Conservation (phyloP, 2,888 invertebrate species). For the Sinopyrophorus schimmeli region DNA sequence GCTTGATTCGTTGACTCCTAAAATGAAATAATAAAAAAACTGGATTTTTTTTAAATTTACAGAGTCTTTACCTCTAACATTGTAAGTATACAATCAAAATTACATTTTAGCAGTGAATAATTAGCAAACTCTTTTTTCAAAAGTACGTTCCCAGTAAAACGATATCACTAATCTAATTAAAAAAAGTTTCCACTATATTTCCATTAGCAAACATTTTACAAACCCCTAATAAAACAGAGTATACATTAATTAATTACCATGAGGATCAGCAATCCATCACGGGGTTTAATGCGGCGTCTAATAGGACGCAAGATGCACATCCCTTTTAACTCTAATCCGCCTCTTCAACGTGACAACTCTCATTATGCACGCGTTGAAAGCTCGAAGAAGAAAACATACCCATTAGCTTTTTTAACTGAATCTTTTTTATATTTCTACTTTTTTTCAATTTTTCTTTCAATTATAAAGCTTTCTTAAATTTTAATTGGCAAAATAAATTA, state of each 20-base stretch:
- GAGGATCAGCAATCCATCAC: slow-evolving; percentile 49
- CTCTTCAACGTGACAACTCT: slow-evolving; percentile 28
- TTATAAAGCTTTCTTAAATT: no score
- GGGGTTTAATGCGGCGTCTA: slow-evolving; percentile 44
- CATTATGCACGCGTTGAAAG: slow-evolving; percentile 27
- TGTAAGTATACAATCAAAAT: no score
- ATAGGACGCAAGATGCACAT: slow-evolving; percentile 34
- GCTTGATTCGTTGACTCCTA: no score
- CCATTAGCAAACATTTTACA: slow-evolving; percentile 18
- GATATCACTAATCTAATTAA: no score
- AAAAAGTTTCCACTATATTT: no score
- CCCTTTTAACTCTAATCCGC: slow-evolving; percentile 32
- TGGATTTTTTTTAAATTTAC: no score
- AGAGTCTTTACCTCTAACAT: no score
- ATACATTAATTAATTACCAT: slow-evolving; percentile 48
- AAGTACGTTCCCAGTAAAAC: no score
- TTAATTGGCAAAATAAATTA: not conserved
- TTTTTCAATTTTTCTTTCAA: not conserved
- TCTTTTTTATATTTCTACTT: not conserved
- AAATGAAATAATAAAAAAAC: no score
- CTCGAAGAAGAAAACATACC: slow-evolving; percentile 17
- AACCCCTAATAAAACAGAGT: slow-evolving; percentile 33
- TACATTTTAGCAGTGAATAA: no score
- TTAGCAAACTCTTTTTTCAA: no score
- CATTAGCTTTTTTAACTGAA: slow-evolving; percentile 14